A percentile compares a stretch with the other conserved stretches of the same genome.
These are phyloP conservation scores for Helicoverpa armigera DNA, from an alignment of 1,140 invertebrate genomes.

Conservation along the genomic window DNA sequence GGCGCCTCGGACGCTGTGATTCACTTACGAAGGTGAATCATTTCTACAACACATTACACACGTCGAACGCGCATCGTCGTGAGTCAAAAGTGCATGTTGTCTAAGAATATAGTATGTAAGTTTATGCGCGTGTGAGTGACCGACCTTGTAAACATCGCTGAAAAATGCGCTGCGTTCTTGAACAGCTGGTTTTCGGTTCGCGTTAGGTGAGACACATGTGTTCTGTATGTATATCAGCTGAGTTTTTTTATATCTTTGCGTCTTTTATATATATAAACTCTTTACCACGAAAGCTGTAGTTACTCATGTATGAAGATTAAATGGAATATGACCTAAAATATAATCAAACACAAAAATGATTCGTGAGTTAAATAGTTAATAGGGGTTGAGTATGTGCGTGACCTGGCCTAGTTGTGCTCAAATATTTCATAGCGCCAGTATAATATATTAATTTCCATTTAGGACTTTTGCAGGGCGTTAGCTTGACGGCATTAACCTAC, in stretches of 20 bases:
- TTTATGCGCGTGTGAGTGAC: conserved; percentile 24
- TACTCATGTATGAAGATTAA: not conserved
- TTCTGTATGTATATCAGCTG: not conserved
- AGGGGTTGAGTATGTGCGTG: conserved; percentile 44
- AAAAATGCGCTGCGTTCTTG: conserved; percentile 16
- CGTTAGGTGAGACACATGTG: not conserved
- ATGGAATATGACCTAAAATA: not conserved
- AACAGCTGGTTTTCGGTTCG: conserved; percentile 12
- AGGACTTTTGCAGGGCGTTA: conserved; percentile 47
- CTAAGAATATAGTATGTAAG: conserved; percentile 1
- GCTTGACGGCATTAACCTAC: conserved; percentile 48
- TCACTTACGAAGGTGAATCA: conserved; percentile 44
- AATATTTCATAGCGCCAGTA: conserved; percentile 41
- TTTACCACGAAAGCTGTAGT: too few species aligned
- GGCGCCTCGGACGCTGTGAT: conserved; percentile 34
- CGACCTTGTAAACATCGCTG: conserved; percentile 41
- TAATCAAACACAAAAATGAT: not conserved
- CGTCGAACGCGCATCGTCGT: conserved; percentile 23
- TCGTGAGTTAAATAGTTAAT: conserved; percentile 38
- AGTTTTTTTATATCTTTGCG: not conserved
- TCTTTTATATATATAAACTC: not conserved
- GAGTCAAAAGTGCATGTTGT: conserved; percentile 45
- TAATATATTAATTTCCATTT: conserved; percentile 32
- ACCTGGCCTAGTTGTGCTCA: conserved; percentile 45
- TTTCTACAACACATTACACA: conserved; percentile 12